These are phyloP conservation scores for Sander vitreus DNA, from an alignment of 2,113 vertebrate species.

Conservation along the genomic window DNA sequence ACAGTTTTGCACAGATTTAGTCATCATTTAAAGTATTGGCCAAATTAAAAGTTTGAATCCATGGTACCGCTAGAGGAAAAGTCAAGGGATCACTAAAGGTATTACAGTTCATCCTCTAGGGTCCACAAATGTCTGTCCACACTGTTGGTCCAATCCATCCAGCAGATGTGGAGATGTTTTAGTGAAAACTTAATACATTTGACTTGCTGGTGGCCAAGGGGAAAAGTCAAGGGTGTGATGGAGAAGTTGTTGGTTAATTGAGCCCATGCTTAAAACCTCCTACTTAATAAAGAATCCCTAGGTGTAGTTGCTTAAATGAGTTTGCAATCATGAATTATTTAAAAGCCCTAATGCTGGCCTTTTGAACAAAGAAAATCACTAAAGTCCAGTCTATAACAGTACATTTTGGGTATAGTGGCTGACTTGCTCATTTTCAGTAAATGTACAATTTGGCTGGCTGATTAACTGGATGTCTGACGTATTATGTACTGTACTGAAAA, in stretches of 20 bases:
- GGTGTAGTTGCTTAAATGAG: too few relatives aligned
- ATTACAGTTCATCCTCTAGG: neutral
- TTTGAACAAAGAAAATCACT: too few relatives aligned
- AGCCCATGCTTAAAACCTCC: too few relatives aligned
- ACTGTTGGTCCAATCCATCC: neutral
- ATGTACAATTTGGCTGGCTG: neutral
- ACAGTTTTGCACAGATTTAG: neutral
- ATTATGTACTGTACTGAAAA: neutral
- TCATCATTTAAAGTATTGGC: neutral
- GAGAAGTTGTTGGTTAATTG: too few relatives aligned
- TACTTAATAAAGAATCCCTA: too few relatives aligned
- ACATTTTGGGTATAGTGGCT: neutral
- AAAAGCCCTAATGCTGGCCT: too few relatives aligned
- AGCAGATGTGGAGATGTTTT: neutral
- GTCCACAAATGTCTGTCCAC: neutral
- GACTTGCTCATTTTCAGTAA: neutral
- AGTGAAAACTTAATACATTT: neutral
- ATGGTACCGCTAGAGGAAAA: neutral
- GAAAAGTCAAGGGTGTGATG: neutral
- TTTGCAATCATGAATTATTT: too few relatives aligned
- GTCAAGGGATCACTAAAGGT: neutral
- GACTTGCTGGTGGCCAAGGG: neutral
- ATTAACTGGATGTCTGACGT: neutral
- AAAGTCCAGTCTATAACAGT: neutral
- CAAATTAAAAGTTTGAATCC: neutral